These are phyloP conservation scores for Amphiduros pacificus DNA, from an alignment of 2,888 invertebrate genomes.

Conservation along the genomic window DNA sequence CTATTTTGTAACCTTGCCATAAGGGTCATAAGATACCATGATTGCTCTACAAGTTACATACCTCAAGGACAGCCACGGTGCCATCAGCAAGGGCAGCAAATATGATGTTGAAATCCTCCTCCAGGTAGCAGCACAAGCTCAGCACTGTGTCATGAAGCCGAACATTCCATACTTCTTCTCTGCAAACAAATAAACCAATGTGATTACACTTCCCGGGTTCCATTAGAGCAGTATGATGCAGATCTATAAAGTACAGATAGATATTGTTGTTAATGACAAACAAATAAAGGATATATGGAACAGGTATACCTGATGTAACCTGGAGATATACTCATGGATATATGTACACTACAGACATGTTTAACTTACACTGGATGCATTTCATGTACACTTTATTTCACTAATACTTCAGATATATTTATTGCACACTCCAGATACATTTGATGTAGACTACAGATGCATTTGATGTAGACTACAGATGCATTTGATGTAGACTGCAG, in stretches of 20 bases:
- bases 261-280: no score
- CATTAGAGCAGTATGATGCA: neutral
- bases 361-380: neutral
- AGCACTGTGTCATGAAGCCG: slow-evolving; percentile 62
- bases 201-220: neutral
- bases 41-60: no score
- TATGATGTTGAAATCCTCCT: slow-evolving; percentile 46
- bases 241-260: no score
- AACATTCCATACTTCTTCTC: slow-evolving; percentile 60
- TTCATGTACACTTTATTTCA: neutral
- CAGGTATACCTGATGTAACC: no score
- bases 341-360: no score
- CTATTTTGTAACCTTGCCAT: neutral
- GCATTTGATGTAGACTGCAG: no score
- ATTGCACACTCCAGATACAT: no score
- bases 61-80: slow-evolving; percentile 63
- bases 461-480: no score
- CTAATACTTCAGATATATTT: neutral
- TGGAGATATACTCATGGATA: no score
- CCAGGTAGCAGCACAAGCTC: slow-evolving; percentile 55
- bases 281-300: no score
- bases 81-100: slow-evolving; percentile 64
- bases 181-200: slow-evolving; percentile 25
- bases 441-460: no score
- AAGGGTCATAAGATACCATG: no score